phyloP scores from a whole-genome alignment of 2,113 vertebrate genomes.

The Thomomys bottae region DNA sequence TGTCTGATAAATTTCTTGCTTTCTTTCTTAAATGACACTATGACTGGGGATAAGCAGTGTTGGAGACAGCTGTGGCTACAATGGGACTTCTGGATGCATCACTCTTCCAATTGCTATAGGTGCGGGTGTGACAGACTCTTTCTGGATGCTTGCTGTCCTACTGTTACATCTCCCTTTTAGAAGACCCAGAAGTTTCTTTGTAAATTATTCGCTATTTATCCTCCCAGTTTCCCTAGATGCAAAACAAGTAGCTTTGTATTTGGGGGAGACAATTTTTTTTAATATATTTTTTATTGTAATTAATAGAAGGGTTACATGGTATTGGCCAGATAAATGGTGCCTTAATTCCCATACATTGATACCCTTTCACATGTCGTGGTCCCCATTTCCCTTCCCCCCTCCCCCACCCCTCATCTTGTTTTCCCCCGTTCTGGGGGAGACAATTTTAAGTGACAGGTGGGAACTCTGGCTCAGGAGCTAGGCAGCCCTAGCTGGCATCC shows the following conservation, averaged over 20 bases:
- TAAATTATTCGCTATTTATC: slow-evolving; percentile 53
- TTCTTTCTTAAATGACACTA: neutral
- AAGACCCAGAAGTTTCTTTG: neutral
- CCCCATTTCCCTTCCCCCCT: too few species aligned
- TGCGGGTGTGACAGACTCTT: neutral
- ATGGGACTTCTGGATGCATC: neutral
- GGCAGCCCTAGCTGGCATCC: neutral
- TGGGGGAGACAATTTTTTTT: slow-evolving; percentile 1
- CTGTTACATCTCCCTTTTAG: neutral
- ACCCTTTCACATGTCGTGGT: too few species aligned
- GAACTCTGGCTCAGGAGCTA: neutral
- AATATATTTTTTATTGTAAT: too few species aligned
- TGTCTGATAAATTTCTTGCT: neutral
- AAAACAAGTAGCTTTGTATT: slow-evolving; percentile 23
- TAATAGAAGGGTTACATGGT: too few species aligned
- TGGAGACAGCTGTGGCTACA: neutral
- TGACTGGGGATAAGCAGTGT: neutral
- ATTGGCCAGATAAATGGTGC: too few species aligned
- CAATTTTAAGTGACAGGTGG: slow-evolving; percentile 5
- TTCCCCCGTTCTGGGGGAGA: too few species aligned
- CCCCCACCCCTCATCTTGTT: too few species aligned
- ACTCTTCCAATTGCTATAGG: neutral
- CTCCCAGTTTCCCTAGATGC: slow-evolving; percentile 9
- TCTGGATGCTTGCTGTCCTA: neutral
- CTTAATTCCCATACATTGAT: too few species aligned